A percentile compares a stretch with the other conserved stretches of the same genome.
Evolutionary conservation across 2,888 invertebrate species (phyloP).

Genomic region (Cremastobaeus sp.): DNA sequence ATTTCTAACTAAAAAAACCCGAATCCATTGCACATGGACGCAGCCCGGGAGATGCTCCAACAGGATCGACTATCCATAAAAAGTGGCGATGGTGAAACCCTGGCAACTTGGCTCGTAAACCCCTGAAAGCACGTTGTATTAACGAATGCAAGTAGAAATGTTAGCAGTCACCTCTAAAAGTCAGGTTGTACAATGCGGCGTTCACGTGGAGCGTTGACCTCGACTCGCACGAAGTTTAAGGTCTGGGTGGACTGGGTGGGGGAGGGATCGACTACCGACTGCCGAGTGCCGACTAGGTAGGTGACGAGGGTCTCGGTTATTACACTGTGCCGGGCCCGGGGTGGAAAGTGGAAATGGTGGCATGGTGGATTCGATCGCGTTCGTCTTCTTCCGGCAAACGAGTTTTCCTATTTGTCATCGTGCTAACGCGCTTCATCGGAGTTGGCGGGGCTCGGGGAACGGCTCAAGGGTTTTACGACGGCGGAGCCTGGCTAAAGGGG

Average conservation of each 20-base stretch:
- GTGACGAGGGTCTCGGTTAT: constrained; percentile 46
- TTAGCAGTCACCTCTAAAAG: not conserved
- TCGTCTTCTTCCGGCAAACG: constrained; percentile 44
- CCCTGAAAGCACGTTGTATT: not conserved
- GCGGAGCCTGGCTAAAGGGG: constrained; percentile 62
- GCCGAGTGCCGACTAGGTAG: no score
- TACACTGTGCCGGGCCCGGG: no score
- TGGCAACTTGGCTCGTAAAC: not conserved
- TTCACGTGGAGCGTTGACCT: constrained; percentile 64
- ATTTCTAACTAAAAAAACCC: no score
- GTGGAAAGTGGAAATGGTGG: constrained; percentile 41
- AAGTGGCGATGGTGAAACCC: not conserved
- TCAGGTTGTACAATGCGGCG: constrained; percentile 38
- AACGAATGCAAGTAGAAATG: constrained; percentile 6
- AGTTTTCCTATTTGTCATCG: constrained; percentile 45
- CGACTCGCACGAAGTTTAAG: constrained; percentile 62
- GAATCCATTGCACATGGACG: no score
- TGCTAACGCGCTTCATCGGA: constrained; percentile 39
- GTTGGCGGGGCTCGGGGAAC: constrained; percentile 45
- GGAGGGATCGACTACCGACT: no score
- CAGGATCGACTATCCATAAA: no score
- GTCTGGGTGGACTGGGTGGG: constrained; percentile 76
- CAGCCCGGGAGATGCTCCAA: no score
- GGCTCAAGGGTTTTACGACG: constrained; percentile 58
- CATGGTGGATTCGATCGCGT: constrained; percentile 42